These are phyloP conservation scores for Lepisosteus osseus DNA, from an alignment of 2,113 vertebrate genomes.

Conservation along the genomic window DNA sequence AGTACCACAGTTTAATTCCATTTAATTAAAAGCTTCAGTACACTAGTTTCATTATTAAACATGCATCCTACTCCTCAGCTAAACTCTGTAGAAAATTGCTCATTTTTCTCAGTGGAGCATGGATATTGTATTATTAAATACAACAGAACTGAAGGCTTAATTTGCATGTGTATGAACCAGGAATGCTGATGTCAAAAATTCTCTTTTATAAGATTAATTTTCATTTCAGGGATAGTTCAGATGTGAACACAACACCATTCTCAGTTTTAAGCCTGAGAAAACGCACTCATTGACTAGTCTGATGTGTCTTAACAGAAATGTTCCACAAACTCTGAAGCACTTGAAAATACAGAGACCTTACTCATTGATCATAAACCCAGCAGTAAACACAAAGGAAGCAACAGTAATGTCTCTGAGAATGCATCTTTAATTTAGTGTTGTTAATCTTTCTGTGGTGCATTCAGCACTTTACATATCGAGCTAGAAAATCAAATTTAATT, in stretches of 20 bases:
- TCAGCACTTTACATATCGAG: neutral
- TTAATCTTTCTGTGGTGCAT: neutral
- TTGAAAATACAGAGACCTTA: too few relatives aligned
- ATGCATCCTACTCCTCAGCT: neutral
- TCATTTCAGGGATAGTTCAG: neutral
- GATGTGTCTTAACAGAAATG: too few relatives aligned
- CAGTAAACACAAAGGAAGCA: too few relatives aligned
- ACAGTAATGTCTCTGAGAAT: neutral
- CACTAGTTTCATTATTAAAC: conserved; percentile 9
- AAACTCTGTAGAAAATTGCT: neutral
- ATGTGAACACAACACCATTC: neutral
- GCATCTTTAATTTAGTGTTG: neutral
- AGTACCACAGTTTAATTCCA: conserved; percentile 10
- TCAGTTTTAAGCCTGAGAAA: neutral
- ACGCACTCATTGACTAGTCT: too few relatives aligned
- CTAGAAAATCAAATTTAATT: neutral
- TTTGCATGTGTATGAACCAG: conserved; percentile 14
- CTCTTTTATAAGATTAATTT: conserved; percentile 7
- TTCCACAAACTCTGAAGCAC: too few relatives aligned
- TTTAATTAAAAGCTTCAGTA: conserved; percentile 12
- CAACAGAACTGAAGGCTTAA: conserved; percentile 5
- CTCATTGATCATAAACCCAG: too few relatives aligned
- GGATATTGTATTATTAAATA: conserved; percentile 10
- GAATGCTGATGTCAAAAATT: neutral
- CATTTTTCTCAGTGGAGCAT: conserved; percentile 12